Percentiles rank a stretch among this genome's conserved stretches.
These are phyloP conservation scores for Phataginus tetradactyla DNA, from an alignment of 2,797 vertebrate genomes.

Conservation along the genomic window DNA sequence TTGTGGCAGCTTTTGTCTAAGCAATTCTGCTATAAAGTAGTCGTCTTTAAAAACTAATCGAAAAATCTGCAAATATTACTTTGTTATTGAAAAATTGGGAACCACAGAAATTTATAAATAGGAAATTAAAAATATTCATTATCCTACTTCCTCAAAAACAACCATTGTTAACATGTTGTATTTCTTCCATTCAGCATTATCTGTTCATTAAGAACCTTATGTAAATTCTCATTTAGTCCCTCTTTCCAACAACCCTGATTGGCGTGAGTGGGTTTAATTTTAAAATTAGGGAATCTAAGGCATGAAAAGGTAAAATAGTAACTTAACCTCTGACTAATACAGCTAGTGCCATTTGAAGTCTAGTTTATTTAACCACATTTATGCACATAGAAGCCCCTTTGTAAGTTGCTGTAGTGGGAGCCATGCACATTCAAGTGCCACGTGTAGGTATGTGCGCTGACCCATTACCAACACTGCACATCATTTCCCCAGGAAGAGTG, in stretches of 20 bases:
- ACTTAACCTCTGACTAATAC: neutral
- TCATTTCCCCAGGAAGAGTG: neutral
- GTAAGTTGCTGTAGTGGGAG: neutral
- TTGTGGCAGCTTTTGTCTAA: neutral
- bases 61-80: slow-evolving; percentile 32
- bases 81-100: neutral
- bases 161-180: neutral
- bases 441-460: neutral
- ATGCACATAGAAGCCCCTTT: neutral
- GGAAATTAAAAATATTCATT: neutral
- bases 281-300: slow-evolving; percentile 19
- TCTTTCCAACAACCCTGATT: neutral
- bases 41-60: slow-evolving; percentile 8
- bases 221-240: neutral
- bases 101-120: slow-evolving; percentile 9
- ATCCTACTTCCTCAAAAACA: neutral
- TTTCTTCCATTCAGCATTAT: neutral
- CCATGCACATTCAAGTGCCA: neutral
- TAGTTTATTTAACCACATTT: neutral
- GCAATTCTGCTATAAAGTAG: neutral
- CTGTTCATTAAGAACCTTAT: neutral
- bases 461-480: neutral
- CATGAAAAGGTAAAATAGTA: neutral
- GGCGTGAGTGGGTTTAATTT: slow-evolving; percentile 6
- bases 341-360: neutral